Evolutionary conservation across 1,140 invertebrate genomes (phyloP), one percentile per base, ranked within the genome.

Genomic region (Heterodera schachtii): DNA sequence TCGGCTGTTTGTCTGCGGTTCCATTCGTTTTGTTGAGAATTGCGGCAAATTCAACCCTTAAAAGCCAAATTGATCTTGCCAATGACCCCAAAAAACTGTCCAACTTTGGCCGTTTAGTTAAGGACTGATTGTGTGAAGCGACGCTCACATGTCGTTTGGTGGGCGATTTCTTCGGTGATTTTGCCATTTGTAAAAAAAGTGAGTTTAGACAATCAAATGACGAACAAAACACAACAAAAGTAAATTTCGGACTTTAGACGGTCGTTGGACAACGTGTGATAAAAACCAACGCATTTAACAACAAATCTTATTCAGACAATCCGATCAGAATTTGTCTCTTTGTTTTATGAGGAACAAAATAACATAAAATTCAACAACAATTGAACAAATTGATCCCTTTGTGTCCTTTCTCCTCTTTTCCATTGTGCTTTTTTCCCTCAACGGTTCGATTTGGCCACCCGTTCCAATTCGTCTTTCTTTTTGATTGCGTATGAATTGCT

Each of bases 401-500:
- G 13, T 64, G 13, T 19, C 5, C 19, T 3, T 52, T 52, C 2
- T 52, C 52, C 52, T 16, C 52, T 64, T 3, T 73, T 70, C 49
- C 49, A 52, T 52, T 52, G 49, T 52, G 49, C 67, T 16, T 43
- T 69, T 16, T 43, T 69, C 41, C 67, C 69, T 97, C 98, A 99
- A 95, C 97, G 95, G 93, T 99, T 99, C 90, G 96, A 98, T 92
- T 99, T 99, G 90, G 97, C 98, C 85, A 99, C 98, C 93, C 98
- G 95, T 92, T 99, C 98, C 90, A 99, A 93, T 93, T 99, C 98
- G 91, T 99, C 98, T 92, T 99, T 99, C 93, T 99, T 99, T 93
- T 99, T 99, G 91, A 99, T 99, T 83, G 97, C 97, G 90, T 99
- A 99, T 67, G 96, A 98, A 92, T 99, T 99, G 73, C 96, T 98